These are phyloP conservation scores for Kryptolebias ocellatus DNA, from an alignment of 2,797 vertebrate genomes.

Conservation along the genomic window DNA sequence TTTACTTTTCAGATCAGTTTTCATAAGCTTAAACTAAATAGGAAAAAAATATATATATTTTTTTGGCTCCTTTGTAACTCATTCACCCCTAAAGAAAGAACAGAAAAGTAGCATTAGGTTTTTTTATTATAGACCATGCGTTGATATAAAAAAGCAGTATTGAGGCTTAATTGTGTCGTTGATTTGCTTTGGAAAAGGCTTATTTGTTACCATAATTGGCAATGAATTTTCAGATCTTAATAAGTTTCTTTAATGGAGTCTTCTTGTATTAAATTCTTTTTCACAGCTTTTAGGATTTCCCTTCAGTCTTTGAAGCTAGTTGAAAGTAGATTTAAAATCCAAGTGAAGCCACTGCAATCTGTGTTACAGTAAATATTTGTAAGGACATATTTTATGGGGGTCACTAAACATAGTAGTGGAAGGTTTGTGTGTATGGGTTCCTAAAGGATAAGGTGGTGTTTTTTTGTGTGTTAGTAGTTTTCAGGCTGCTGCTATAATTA, in stretches of 20 bases:
- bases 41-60: too few relatives aligned
- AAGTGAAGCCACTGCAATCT: conserved; percentile 1
- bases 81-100: too few relatives aligned
- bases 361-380: conserved; percentile 24
- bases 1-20: too few relatives aligned
- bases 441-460: background rate
- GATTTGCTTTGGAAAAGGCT: background rate
- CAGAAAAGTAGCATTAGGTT: too few relatives aligned
- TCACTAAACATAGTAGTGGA: conserved; percentile 12
- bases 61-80: too few relatives aligned
- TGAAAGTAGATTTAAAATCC: conserved; percentile 15
- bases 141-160: conserved; percentile 1
- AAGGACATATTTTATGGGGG: conserved; percentile 20
- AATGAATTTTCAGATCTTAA: conserved; percentile 4
- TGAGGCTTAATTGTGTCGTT: background rate
- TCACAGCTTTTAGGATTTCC: background rate
- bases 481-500: conserved; percentile 52
- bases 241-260: background rate
- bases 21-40: too few relatives aligned
- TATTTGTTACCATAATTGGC: conserved; percentile 11
- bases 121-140: background rate
- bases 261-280: too few relatives aligned
- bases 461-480: conserved; percentile 38
- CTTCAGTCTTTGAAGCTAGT: background rate
- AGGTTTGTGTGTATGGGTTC: conserved; percentile 1